Conservation (phyloP, 2,113 vertebrate genomes). For the Butorides virescens region DNA sequence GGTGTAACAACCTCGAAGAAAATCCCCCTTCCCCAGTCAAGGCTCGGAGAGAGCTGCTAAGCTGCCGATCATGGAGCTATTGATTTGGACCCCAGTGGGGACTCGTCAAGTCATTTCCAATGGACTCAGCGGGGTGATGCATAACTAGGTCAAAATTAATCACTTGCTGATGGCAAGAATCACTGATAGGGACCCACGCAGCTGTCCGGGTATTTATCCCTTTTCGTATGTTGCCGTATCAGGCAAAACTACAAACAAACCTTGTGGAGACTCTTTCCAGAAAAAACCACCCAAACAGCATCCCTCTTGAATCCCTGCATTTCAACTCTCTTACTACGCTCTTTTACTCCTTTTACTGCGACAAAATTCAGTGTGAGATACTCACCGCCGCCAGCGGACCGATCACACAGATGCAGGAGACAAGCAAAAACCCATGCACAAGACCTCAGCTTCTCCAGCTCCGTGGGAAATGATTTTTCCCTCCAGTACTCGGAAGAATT, state of each 20-base stretch:
- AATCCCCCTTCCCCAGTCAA: background rate
- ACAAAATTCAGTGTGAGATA: background rate
- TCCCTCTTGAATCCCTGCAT: background rate
- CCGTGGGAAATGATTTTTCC: background rate
- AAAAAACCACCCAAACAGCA: background rate
- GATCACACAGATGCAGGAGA: background rate
- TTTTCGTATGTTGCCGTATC: background rate
- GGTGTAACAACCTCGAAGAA: background rate
- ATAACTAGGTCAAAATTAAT: constrained; percentile 35
- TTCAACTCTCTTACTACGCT: background rate
- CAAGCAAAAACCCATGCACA: constrained; percentile 31
- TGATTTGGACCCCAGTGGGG: background rate
- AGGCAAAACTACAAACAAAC: background rate
- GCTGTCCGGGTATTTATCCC: background rate
- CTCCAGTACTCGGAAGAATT: background rate
- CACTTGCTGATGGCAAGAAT: constrained; percentile 1
- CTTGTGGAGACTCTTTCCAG: background rate
- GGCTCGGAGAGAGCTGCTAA: background rate
- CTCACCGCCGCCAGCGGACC: background rate
- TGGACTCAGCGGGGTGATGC: background rate
- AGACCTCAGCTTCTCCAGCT: background rate
- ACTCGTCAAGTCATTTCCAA: background rate
- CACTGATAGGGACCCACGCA: background rate
- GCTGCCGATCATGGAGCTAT: background rate
- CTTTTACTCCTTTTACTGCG: background rate